Conservation (phyloP, 2,888 invertebrate species). For the Acanthococcus lagerstroemiae region DNA sequence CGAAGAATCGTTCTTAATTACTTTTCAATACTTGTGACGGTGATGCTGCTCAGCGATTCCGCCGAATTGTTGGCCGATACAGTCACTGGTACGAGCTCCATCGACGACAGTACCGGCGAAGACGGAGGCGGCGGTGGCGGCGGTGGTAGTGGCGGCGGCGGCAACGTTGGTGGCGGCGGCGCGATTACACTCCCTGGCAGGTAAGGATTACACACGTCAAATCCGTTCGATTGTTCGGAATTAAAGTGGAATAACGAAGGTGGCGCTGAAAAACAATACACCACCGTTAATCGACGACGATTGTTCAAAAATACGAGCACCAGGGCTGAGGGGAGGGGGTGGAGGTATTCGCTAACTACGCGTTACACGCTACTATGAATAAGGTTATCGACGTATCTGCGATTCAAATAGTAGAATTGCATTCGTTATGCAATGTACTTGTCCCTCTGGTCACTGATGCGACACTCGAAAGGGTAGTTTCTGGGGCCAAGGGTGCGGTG, state of each 20-base stretch:
- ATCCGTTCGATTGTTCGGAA: constrained; percentile 19
- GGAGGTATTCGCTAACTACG: too few relatives aligned
- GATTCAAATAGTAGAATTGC: too few relatives aligned
- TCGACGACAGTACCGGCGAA: constrained; percentile 5
- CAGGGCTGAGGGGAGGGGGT: too few relatives aligned
- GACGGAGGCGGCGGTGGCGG: constrained; percentile 15
- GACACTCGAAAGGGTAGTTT: too few relatives aligned
- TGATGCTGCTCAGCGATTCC: constrained; percentile 9
- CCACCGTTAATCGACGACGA: background rate
- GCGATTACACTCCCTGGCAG: constrained; percentile 13
- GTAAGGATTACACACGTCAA: constrained; percentile 18
- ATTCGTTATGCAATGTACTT: too few relatives aligned
- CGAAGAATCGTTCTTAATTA: background rate
- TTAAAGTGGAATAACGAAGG: constrained; percentile 20
- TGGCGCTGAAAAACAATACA: constrained; percentile 9
- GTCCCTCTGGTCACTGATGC: too few relatives aligned
- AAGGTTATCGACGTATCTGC: too few relatives aligned
- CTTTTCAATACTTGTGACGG: constrained; percentile 18
- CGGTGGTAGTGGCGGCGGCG: constrained; percentile 17
- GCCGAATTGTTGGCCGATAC: constrained; percentile 11
- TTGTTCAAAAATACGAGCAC: too few relatives aligned
- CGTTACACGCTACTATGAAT: background rate
- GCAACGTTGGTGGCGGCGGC: constrained; percentile 10
- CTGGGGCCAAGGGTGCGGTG: too few relatives aligned
- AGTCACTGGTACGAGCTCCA: constrained; percentile 3